Evolutionary conservation across 2,113 vertebrate species (phyloP).

Genomic region (Synodontis membranacea): DNA sequence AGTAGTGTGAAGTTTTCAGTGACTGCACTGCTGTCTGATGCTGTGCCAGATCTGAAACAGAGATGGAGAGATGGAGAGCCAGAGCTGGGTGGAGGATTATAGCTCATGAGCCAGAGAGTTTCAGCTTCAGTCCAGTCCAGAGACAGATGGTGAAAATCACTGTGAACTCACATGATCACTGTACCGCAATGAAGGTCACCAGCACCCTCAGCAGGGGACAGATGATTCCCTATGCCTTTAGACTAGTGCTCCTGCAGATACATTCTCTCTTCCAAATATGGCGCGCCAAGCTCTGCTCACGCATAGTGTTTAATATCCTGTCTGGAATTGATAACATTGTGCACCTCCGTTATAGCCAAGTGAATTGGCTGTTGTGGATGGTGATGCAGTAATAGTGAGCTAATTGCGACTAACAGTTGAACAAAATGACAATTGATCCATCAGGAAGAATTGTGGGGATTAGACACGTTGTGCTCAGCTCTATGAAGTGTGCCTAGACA

Average conservation of each 20-base stretch:
- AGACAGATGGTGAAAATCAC: constrained; percentile 35
- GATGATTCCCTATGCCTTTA: constrained; percentile 40
- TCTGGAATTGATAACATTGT: constrained; percentile 40
- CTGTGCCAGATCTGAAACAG: constrained; percentile 1
- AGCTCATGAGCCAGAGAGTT: constrained; percentile 21
- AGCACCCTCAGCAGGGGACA: constrained; percentile 22
- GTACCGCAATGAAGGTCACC: constrained; percentile 13
- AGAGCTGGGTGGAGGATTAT: constrained; percentile 21
- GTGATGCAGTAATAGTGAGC: constrained; percentile 42
- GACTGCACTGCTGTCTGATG: neutral
- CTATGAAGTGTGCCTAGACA: neutral
- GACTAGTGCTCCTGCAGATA: constrained; percentile 2
- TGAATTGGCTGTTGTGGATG: constrained; percentile 35
- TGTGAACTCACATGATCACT: constrained; percentile 24
- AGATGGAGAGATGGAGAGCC: neutral
- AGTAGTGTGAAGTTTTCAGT: neutral
- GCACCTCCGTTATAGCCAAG: constrained; percentile 5
- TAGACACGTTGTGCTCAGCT: neutral
- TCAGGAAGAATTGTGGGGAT: constrained; percentile 24
- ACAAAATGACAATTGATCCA: constrained; percentile 40
- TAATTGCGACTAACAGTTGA: constrained; percentile 44
- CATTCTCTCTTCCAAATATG: constrained; percentile 11
- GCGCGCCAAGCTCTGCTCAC: neutral
- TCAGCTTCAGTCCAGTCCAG: neutral
- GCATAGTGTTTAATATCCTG: constrained; percentile 45